Conservation (phyloP, 2,888 invertebrate species). For the Xylota segnis region DNA sequence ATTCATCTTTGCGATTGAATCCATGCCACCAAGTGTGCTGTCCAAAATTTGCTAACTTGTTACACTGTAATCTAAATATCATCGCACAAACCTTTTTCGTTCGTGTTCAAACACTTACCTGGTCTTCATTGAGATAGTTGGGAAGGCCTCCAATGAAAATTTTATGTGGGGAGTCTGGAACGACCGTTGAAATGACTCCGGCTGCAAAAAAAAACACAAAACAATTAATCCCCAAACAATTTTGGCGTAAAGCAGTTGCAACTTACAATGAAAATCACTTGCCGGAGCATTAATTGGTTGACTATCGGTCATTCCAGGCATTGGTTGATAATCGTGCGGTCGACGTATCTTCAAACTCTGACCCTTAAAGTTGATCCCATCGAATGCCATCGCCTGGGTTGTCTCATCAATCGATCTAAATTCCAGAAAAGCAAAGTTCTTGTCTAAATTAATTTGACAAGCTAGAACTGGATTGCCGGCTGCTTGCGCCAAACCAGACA, state of each 20-base stretch:
- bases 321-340: conserved; percentile 99
- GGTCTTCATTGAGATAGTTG: conserved; percentile 99
- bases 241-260: not conserved
- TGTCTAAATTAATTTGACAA: conserved; percentile 99
- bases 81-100: conserved; percentile 45
- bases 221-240: not conserved
- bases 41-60: conserved; percentile 61
- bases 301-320: conserved; percentile 97
- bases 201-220: conserved; percentile 85
- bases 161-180: conserved; percentile 99
- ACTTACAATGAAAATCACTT: conserved; percentile 83
- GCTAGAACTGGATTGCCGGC: conserved; percentile 99
- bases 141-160: conserved; percentile 99
- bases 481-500: conserved; percentile 98
- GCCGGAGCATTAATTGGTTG: conserved; percentile 93
- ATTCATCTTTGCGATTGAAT: conserved; percentile 58
- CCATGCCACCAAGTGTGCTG: conserved; percentile 57
- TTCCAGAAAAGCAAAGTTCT: conserved; percentile 99
- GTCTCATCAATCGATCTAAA: conserved; percentile 99
- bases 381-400: conserved; percentile 99
- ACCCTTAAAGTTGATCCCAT: conserved; percentile 99
- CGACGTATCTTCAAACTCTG: conserved; percentile 99
- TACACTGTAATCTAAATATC: conserved; percentile 57
- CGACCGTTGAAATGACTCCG: conserved; percentile 95
- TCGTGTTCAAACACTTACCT: conserved; percentile 88